These are phyloP conservation scores for Saturnia pavonia DNA, from an alignment of 2,888 invertebrate species.

Conservation along the genomic window DNA sequence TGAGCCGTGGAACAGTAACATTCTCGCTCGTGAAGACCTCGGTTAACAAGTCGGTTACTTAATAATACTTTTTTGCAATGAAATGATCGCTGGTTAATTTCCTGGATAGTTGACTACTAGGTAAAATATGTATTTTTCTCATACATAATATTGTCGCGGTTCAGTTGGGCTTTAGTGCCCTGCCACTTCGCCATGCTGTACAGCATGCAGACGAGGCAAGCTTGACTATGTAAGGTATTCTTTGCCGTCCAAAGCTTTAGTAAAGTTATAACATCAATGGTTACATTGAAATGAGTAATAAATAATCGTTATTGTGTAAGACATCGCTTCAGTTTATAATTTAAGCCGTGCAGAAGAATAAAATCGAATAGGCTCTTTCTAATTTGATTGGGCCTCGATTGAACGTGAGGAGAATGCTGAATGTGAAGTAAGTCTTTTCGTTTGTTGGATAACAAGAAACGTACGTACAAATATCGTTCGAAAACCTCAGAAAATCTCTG, in stretches of 20 bases:
- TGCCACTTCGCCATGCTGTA: too few relatives aligned
- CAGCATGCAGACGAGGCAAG: too few relatives aligned
- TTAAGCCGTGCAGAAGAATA: slow-evolving; percentile 5
- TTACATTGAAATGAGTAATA: neutral
- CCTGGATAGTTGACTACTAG: too few relatives aligned
- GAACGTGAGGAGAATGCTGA: slow-evolving; percentile 26
- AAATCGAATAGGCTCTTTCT: slow-evolving; percentile 29
- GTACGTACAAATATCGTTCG: neutral
- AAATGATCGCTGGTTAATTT: too few relatives aligned
- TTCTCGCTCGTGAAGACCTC: too few relatives aligned
- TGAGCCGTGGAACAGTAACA: too few relatives aligned
- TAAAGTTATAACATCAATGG: neutral
- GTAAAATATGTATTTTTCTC: too few relatives aligned
- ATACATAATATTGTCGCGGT: too few relatives aligned
- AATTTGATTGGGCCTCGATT: slow-evolving; percentile 29
- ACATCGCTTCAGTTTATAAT: neutral
- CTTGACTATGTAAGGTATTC: too few relatives aligned
- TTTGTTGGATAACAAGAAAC: slow-evolving; percentile 5
- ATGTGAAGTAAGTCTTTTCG: slow-evolving; percentile 22
- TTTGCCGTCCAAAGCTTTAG: neutral
- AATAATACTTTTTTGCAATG: too few relatives aligned
- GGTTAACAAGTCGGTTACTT: too few relatives aligned
- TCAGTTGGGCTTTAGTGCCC: too few relatives aligned
- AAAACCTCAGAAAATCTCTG: neutral
- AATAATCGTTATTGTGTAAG: neutral